phyloP scores from a whole-genome alignment of 2,797 vertebrate genomes.

The Prunella strophiata region DNA sequence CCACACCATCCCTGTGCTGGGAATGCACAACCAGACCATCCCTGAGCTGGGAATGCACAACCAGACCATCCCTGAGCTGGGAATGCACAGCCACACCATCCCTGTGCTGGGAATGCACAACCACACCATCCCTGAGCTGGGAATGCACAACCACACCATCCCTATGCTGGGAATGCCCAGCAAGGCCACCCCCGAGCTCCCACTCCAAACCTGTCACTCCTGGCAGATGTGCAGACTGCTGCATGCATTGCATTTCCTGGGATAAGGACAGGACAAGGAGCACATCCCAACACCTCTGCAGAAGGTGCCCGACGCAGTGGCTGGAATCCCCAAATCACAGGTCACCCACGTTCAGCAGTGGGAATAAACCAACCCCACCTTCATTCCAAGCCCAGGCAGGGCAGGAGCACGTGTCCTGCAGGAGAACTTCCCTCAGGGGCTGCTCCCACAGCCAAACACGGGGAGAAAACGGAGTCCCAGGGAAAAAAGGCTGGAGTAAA shows the following conservation, averaged over 20 bases:
- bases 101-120: no score
- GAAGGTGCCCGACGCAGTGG: accelerated
- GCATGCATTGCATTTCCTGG: accelerated
- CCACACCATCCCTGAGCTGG: accelerated
- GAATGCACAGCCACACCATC: no score
- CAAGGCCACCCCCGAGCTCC: background rate
- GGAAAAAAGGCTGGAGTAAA: background rate
- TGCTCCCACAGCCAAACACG: background rate
- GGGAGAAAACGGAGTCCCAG: background rate
- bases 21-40: background rate
- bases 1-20: background rate
- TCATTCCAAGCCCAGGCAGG: background rate
- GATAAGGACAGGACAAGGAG: background rate
- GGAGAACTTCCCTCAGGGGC: background rate
- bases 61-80: no score
- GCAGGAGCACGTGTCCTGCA: background rate
- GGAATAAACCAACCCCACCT: slow-evolving; percentile 1
- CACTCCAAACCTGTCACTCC: background rate
- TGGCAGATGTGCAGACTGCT: accelerated
- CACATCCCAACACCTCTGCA: background rate
- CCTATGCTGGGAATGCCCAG: background rate
- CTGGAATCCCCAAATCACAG: background rate
- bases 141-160: no score
- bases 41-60: no score
- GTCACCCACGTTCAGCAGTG: background rate